These are phyloP conservation scores for Cavia porcellus DNA, from an alignment of 2,113 vertebrate genomes.

Conservation along the genomic window DNA sequence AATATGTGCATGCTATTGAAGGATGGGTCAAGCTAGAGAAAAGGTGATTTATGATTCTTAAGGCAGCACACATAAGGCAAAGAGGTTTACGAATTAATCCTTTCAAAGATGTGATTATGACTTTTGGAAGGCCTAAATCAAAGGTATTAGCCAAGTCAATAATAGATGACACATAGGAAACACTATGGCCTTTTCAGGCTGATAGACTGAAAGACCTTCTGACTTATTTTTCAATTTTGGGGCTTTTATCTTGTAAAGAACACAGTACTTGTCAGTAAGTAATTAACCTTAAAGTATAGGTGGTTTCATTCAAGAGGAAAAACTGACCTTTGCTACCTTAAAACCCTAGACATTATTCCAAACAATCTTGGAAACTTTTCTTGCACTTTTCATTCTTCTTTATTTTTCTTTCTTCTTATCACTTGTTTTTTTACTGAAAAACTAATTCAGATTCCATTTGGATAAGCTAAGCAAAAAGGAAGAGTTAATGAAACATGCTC, in stretches of 20 bases:
- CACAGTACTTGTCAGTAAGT: constrained; percentile 40
- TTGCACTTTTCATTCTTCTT: neutral
- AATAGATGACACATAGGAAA: constrained; percentile 52
- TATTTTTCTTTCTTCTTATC: neutral
- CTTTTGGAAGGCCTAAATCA: constrained; percentile 72
- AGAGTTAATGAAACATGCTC: neutral
- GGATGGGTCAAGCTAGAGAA: constrained; percentile 15
- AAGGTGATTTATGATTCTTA: constrained; percentile 25
- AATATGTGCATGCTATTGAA: neutral
- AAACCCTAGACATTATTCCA: neutral
- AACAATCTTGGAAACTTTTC: neutral
- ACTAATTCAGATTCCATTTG: neutral
- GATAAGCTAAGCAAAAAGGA: neutral
- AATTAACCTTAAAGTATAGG: constrained; percentile 68
- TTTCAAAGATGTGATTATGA: constrained; percentile 62
- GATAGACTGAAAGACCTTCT: constrained; percentile 56
- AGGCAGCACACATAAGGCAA: neutral
- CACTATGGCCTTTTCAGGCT: constrained; percentile 8
- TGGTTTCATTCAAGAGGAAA: constrained; percentile 48
- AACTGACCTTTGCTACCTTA: constrained; percentile 24
- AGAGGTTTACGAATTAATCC: constrained; percentile 50
- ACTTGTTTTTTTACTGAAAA: neutral
- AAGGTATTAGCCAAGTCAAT: constrained; percentile 55
- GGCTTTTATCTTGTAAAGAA: constrained; percentile 63
- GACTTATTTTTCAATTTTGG: constrained; percentile 74